Base-by-base conservation (phyloP, 1,140 invertebrate genomes). In the Drosophila dunni region DNA sequence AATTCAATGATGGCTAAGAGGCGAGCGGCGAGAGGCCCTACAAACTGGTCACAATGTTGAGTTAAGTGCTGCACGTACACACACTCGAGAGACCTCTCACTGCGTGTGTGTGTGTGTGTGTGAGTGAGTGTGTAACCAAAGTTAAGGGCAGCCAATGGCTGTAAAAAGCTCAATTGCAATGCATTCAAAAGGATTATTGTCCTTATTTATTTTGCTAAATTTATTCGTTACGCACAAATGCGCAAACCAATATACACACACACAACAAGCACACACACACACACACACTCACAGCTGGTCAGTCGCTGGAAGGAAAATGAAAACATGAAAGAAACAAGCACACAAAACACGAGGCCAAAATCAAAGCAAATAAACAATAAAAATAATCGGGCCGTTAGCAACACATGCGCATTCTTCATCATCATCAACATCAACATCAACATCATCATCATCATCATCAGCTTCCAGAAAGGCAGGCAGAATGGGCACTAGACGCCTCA, bases 321-420 rank as follows among this genome's bases (percentile, higher is more conserved):
- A 88, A 89, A 89, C 79, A 86, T 78, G 74, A 85, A 60, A 77
- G 50, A 45, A 69, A 84, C 66, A 80, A 29, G 73, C 63, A 60
- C 60, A 67, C 69, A 84, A 61, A 78, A 72, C 66, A 77, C 40
- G 44, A 76, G 72, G 67, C 56, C 64, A 77, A 78, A 88, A 88
- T 89, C 84, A 88, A 88, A 88, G 84, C 86, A 88, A 89, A 88
- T 89, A 88, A 88, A 88, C 78, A 88, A 88, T 88, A 88, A 88
- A 88, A 89, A 88, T 89, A 88, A 88, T 88, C 84, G 84, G 74
- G 70, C 84, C 84, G 84, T 88, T 88, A 88, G 80, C 40, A 88
- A 75, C 84, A 88, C 84, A 88, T 88, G 84, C 88, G 84, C 84
- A 88, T 80, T 80, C 82, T 89, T 89, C 83, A 83, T 82, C 83